These are phyloP conservation scores for Spinibarbus caldwelli DNA, from an alignment of 2,797 vertebrate genomes.

Conservation along the genomic window DNA sequence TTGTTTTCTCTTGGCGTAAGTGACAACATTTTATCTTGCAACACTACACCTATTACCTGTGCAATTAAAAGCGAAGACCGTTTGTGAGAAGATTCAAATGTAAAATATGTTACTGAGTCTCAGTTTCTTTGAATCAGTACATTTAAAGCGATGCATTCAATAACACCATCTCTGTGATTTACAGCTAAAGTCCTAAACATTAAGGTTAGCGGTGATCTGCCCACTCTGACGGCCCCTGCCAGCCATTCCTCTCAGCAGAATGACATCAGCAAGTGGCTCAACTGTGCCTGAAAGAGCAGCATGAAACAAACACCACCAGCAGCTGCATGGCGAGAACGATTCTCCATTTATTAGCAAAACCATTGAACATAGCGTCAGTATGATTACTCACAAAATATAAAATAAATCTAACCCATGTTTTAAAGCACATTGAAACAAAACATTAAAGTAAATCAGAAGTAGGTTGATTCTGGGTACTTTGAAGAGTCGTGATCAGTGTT, in stretches of 20 bases:
- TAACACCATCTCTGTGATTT: slow-evolving; percentile 16
- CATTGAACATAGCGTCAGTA: slow-evolving; percentile 44
- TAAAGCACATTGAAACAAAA: slow-evolving; percentile 1
- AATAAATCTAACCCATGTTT: slow-evolving; percentile 27
- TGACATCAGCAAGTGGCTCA: slow-evolving; percentile 72
- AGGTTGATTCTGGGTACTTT: background rate
- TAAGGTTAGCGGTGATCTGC: slow-evolving; percentile 66
- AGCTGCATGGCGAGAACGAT: slow-evolving; percentile 19
- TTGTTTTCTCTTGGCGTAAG: slow-evolving; percentile 87
- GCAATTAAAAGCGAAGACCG: background rate
- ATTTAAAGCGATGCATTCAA: background rate
- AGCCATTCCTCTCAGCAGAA: slow-evolving; percentile 57
- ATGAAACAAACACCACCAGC: background rate
- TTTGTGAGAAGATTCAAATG: background rate
- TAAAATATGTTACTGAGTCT: background rate
- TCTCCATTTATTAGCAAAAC: slow-evolving; percentile 58
- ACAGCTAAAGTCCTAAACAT: slow-evolving; percentile 72
- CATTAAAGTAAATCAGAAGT: slow-evolving; percentile 23
- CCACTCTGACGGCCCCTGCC: slow-evolving; percentile 58
- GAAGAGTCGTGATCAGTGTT: slow-evolving; percentile 3
- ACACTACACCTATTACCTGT: background rate
- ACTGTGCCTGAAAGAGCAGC: slow-evolving; percentile 61
- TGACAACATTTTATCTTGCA: background rate
- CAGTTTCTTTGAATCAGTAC: background rate
- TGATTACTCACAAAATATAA: slow-evolving; percentile 52